Evolutionary conservation across 2,113 vertebrate genomes (phyloP), one percentile per base, ranked within the genome.

Genomic region (Callipepla squamata): DNA sequence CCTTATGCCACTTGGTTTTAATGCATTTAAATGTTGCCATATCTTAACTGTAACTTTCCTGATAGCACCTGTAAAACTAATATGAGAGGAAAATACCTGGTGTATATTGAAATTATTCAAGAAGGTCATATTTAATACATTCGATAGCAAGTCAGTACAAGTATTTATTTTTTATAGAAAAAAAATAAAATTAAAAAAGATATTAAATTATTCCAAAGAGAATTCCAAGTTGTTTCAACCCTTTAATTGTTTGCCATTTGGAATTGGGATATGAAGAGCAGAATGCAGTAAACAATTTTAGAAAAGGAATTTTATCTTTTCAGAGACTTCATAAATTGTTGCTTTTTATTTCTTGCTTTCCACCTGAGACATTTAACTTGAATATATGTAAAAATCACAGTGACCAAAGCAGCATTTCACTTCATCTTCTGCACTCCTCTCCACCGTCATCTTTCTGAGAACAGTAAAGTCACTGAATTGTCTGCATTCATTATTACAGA

Each of bases 301-400:
- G 40, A 48, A 66, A 78, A 45, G 6, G 61, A 21, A 44, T 38
- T 10, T 65, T 72, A 57, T 80, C 48, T 22, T 94, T 80, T 83
- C 59, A 47, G 66, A 63, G 45, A 51, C 61, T 89, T 79, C 47
- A 89, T 92, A 86, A 84, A 67, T 89, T 51, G 44, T 81, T 94
- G 1, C 30, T 30, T 86, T 84, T 85, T 87, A 84, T 92, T 91
- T 94, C 69, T 87, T 89, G 48, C 73, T 92, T 83, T 80, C 85
- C n/a, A 44, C 36, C 28, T 87, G 16, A 73, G 55, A 94, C 91
- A 62, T 66, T 19, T 73, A 80, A 81, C 61, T 73, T 65, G 75
- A 89, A 57, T 58, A 81, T 44, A 85, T 85, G 58, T 51, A 79
- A 91, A 75, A 91, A 22, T 80, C 23, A 66, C 58, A 9, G 4